Evolutionary conservation across 2,888 invertebrate genomes (phyloP).

Genomic region (Nomada fucata): DNA sequence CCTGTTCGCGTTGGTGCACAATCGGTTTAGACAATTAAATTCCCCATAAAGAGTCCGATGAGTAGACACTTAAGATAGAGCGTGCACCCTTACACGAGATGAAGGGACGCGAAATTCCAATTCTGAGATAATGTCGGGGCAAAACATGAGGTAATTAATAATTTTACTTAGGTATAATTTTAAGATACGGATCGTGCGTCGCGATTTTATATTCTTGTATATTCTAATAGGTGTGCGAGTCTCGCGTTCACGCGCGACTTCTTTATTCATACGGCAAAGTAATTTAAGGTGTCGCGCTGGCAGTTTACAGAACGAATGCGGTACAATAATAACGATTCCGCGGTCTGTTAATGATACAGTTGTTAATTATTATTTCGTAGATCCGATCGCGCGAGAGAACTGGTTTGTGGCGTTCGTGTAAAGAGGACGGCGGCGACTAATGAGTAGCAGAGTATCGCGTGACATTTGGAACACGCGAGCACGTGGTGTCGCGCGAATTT

Average conservation of each 20-base stretch:
- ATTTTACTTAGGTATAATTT: too few species aligned
- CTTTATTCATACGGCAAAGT: neutral
- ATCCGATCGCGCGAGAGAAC: conserved; percentile 13
- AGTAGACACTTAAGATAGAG: too few species aligned
- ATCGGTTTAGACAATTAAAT: too few species aligned
- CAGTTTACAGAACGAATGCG: neutral
- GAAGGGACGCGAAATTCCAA: too few species aligned
- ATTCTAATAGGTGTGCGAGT: neutral
- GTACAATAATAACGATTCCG: neutral
- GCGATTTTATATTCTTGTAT: too few species aligned
- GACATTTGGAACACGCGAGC: conserved; percentile 28
- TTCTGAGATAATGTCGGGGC: too few species aligned
- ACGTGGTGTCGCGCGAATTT: conserved; percentile 38
- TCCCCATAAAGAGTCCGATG: too few species aligned
- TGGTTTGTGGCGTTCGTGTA: neutral
- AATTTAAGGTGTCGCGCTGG: conserved; percentile 4
- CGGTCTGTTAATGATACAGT: neutral
- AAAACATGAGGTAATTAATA: too few species aligned
- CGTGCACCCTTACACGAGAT: too few species aligned
- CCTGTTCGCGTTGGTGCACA: too few species aligned
- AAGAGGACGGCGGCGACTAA: conserved; percentile 8
- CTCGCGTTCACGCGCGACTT: neutral
- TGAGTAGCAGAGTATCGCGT: conserved; percentile 26
- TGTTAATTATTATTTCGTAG: conserved; percentile 10
- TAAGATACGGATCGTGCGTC: too few species aligned